phyloP scores from a whole-genome alignment of 2,113 vertebrate genomes.

The Clinocottus analis region DNA sequence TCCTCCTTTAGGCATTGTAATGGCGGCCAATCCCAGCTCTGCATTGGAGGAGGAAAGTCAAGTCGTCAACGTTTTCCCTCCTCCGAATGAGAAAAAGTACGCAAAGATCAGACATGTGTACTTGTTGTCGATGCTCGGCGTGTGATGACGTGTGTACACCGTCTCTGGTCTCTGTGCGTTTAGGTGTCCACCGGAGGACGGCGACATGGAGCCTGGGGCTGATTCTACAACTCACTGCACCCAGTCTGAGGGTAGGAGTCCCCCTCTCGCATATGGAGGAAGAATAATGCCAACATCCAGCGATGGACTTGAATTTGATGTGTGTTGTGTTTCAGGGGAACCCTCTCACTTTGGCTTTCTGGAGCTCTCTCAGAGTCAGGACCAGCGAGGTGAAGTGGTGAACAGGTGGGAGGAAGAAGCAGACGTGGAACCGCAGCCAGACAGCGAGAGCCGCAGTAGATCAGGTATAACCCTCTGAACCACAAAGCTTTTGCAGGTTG shows the following conservation, averaged over 20 bases:
- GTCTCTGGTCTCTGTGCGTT: conserved; percentile 5
- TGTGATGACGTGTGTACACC: neutral
- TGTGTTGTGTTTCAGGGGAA: conserved; percentile 72
- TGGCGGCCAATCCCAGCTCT: conserved; percentile 48
- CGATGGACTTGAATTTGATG: no score
- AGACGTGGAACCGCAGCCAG: conserved; percentile 13
- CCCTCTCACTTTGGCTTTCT: conserved; percentile 89
- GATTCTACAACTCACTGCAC: conserved; percentile 80
- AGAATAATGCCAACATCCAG: fast-evolving
- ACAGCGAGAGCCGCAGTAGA: conserved; percentile 37
- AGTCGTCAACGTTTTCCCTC: conserved; percentile 64
- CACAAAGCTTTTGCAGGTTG: neutral
- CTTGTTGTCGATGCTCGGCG: neutral
- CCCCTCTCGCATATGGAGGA: neutral
- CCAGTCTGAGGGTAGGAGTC: conserved; percentile 72
- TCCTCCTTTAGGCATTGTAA: conserved; percentile 44
- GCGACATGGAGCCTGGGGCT: conserved; percentile 74
- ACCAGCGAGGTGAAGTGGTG: conserved; percentile 76
- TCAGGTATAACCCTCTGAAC: conserved; percentile 13
- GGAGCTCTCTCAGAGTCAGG: conserved; percentile 93
- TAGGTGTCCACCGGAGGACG: conserved; percentile 61
- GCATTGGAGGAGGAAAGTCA: conserved; percentile 75
- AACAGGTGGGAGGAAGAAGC: conserved; percentile 47
- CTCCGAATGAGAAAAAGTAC: conserved; percentile 69
- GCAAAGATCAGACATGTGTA: neutral